Evolutionary conservation across 2,888 invertebrate genomes (phyloP), one percentile per base, ranked within the genome.

Genomic region (Busseola fusca): DNA sequence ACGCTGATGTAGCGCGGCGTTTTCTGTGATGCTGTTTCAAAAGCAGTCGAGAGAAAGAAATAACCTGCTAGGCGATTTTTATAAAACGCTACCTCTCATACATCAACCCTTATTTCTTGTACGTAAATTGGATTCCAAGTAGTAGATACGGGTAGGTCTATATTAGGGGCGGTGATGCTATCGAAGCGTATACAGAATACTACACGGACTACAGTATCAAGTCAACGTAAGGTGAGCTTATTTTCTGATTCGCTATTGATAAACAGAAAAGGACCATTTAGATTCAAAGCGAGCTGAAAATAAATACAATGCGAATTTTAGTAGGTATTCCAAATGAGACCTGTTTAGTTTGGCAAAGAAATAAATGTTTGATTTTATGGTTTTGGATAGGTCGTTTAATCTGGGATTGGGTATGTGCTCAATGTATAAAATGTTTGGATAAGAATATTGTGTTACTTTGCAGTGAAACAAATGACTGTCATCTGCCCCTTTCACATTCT

Each of bases 71-170:
- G 10, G 21, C 42, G 4, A 1, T 52, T 54, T 40, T 25, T n/a
- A 0, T 7, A 60, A 72, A 64, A 45, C 86, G 87, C 85, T 78
- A 57, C 34, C 75, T 62, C 86, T 82, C 65, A 18, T 80, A 0
- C 25, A 78, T 88, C 84, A 72, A 9, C 60, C 82, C 87, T 64
- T 70, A 70, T 85, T 85, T 84, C 88, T 89, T 87, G 87, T 92
- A 93, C 92, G 93, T 93, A 94, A 94, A 94, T 94, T 93, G 93
- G 94, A 93, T 94, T 93, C 92, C 87, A 92, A 93, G 92, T 92
- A 93, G 92, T 91, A 91, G 90, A 91, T 90, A 87, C 89, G 92
- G 91, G 90, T 91, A 89, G 91, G 91, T 91, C 93, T 92, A 89
- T 93, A 93, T 92, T 92, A 92, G 89, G 91, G 89, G 86, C 85